Base-by-base conservation (phyloP, 53 echinoderm and acorn worm genomes). In the Holothuria leucospilota region DNA sequence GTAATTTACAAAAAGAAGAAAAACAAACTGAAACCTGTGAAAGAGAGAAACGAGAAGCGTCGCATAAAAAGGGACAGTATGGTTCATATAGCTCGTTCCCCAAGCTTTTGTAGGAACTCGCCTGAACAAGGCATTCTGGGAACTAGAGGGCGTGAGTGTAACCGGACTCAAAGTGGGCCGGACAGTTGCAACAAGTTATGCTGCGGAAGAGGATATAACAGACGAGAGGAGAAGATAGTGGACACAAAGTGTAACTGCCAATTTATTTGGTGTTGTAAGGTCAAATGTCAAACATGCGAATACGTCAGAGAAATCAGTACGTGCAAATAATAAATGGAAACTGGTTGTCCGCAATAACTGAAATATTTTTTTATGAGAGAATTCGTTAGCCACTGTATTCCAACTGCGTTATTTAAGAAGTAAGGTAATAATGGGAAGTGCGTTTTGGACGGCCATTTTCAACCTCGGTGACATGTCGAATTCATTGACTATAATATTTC, bases 201-300 rank as follows among this genome's bases (percentile, higher is more conserved):
- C 63, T 96, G 96, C 79, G 96, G 96, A 7, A 77, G 97, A 38
- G 98, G 98, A 0, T 98, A 98, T 81, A 98, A 98, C 86, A 93
- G 91, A 39, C 92, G 90, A 68, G 95, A 91, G 58, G 92, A 90
- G 62, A 69, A 92, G 21, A 62, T 71, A 6, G 92, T 95, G 29
- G 95, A 98, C 62, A 15, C 29, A 9, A 71, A 95, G 38, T 98
- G 98, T 75, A 91, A 95, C 66, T 98, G 98, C 77, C 88, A 86
- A 83, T 98, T 98, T 82, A 86, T 97, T 68, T 98, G 98, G 98
- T 98, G 98, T 82, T 98, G 98, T 51, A 92, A 93, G 70, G 95
- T 98, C 29, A 95, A 91, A 69, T 98, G 98, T 62, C 86, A 86
- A 69, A 77, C 93, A 20, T 98, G 98, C 63, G 92, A 91, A 68